Evolutionary conservation across 2,113 vertebrate species (phyloP), one percentile per base, ranked within the genome.

Genomic region (Mormyrus iriodes): DNA sequence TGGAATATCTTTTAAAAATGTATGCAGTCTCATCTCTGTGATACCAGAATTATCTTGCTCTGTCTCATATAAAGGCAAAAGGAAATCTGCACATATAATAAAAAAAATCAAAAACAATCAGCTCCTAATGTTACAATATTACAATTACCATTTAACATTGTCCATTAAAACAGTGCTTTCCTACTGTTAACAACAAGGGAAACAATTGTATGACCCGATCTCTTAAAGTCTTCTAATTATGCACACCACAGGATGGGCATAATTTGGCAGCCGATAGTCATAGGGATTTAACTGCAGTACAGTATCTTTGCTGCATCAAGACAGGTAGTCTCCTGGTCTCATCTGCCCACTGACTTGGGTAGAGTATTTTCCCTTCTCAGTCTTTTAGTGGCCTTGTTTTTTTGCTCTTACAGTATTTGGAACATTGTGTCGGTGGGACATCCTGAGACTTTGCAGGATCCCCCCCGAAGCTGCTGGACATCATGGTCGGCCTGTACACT

Each of bases 141-240:
- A n/a, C 44, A 21, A 15, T 84, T 84, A n/a, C 44, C 44, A 15
- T 84, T 46, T n/a, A 84, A 24, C 42, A 46, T 46, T 24, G 21
- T 0, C 42, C 82, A 84, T 84, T 84, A 46, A 84, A 48, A 84
- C 82, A 46, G 39, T 83, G 17, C 21, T 42, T 84, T 49, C 46
- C 82, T 48, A 49, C 82, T 46, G 82, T 84, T 84, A 8, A 48
- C 42, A 84, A 44, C 82, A 84, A 84, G 82, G 39, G 82, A 84
- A 44, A 84, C 82, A 46, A 48, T 84, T 46, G 39, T 84, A 0
- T 21, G 21, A 84, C 39, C 82, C 21, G 44, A 84, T 42, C 82
- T 73, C 82, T 84, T 24, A 46, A 48, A 19, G 4, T 48, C 82
- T 46, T n/a, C 15, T 46, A 84, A 49, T 84, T 84, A 84, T 48